Evolutionary conservation across 2,888 invertebrate species (phyloP).

Genomic region (Diplolepis rosae): DNA sequence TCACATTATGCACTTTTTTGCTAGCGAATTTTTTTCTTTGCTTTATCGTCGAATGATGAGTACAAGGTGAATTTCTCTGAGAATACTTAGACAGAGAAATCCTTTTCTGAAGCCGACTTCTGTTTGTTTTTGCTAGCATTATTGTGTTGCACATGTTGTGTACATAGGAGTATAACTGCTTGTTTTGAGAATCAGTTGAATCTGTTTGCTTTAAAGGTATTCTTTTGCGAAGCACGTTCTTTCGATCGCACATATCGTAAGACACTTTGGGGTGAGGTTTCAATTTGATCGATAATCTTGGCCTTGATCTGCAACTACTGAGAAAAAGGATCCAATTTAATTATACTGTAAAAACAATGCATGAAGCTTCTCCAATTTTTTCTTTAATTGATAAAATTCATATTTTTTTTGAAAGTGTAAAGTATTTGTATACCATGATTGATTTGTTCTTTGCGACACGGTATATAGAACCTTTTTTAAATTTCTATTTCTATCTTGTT

Average conservation of each 20-base stretch:
- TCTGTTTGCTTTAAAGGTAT: conserved; percentile 23
- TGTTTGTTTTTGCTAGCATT: background rate
- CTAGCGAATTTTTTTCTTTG: background rate
- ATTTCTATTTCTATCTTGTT: too few relatives aligned
- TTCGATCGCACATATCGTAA: conserved; percentile 2
- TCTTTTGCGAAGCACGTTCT: conserved; percentile 26
- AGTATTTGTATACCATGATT: too few relatives aligned
- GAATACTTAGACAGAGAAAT: background rate
- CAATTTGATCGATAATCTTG: conserved; percentile 21
- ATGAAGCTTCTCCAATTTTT: background rate
- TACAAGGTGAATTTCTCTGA: background rate
- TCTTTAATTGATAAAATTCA: background rate
- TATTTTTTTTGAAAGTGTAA: too few relatives aligned
- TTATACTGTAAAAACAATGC: background rate
- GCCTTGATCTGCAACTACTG: background rate
- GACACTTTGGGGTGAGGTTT: background rate
- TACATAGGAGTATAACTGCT: conserved; percentile 2
- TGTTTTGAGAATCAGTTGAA: conserved; percentile 20
- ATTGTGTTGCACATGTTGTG: conserved; percentile 15
- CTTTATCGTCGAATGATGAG: background rate
- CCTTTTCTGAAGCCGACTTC: background rate
- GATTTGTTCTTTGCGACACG: too few relatives aligned
- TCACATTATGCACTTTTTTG: background rate
- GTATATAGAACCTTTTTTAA: too few relatives aligned
- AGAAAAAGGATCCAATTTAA: background rate